Percentiles rank a stretch among this genome's conserved stretches.
phyloP scores from a whole-genome alignment of 2,888 invertebrate genomes.

The Lampropteryx suffumata region DNA sequence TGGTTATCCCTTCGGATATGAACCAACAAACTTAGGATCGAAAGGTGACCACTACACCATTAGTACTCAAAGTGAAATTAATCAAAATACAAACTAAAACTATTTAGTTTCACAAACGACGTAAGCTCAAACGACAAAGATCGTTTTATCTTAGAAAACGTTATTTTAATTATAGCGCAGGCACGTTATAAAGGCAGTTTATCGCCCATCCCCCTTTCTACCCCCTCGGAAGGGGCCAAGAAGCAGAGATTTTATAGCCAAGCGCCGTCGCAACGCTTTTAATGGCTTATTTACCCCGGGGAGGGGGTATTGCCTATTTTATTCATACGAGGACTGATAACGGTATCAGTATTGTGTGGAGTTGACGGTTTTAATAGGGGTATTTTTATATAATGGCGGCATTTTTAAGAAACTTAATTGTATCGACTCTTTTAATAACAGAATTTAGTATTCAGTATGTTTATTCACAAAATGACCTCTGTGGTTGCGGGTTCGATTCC shows the following conservation, averaged over 20 bases:
- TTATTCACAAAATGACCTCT: no score
- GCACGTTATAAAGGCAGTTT: constrained; percentile 79
- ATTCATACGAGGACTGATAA: constrained; percentile 66
- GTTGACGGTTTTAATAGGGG: neutral
- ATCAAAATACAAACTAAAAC: no score
- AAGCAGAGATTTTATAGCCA: constrained; percentile 82
- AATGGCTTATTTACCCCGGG: constrained; percentile 81
- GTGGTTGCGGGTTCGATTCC: no score
- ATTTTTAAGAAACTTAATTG: no score
- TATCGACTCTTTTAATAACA: no score
- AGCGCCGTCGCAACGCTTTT: constrained; percentile 77
- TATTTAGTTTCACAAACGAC: neutral
- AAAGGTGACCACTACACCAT: no score
- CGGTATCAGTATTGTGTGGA: constrained; percentile 30
- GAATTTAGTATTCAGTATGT: no score
- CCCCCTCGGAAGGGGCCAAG: constrained; percentile 52
- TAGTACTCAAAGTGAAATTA: no score
- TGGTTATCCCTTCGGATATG: no score
- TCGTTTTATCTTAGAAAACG: constrained; percentile 68
- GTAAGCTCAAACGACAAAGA: constrained; percentile 11
- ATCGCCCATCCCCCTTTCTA: constrained; percentile 61
- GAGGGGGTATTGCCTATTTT: constrained; percentile 67
- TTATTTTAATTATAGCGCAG: constrained; percentile 78
- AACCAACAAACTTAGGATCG: no score
- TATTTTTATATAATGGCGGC: no score